Conservation (phyloP, 2,797 vertebrate species). For the Synaphobranchus kaupii region DNA sequence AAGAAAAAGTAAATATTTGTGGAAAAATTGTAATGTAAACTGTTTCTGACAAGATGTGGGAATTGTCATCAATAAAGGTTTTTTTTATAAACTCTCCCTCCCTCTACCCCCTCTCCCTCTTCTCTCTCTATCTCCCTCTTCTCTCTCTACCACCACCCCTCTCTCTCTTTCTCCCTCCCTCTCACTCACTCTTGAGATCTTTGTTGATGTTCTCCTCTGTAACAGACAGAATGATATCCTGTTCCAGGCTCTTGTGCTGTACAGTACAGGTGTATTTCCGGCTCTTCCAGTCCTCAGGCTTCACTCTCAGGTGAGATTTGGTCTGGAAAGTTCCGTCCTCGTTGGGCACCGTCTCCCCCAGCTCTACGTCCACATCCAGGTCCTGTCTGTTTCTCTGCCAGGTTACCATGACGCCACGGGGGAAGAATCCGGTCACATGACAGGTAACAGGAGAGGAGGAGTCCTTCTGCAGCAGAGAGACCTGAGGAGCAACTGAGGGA, state of each 20-base stretch:
- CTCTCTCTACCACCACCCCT: background rate
- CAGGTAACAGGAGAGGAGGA: slow-evolving; percentile 47
- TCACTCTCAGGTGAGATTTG: slow-evolving; percentile 39
- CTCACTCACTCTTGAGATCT: slow-evolving; percentile 25
- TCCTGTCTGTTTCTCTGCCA: slow-evolving; percentile 52
- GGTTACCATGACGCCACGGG: slow-evolving; percentile 41
- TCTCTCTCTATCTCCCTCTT: background rate
- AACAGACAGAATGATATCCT: background rate
- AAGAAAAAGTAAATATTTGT: too few relatives aligned
- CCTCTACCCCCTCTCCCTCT: too few relatives aligned
- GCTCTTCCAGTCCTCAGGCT: slow-evolving; percentile 40
- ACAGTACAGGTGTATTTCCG: slow-evolving; percentile 53
- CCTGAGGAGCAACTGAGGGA: slow-evolving; percentile 41
- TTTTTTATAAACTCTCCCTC: too few relatives aligned
- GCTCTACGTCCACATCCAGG: slow-evolving; percentile 43
- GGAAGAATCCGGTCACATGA: slow-evolving; percentile 61
- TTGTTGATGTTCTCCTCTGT: too few relatives aligned
- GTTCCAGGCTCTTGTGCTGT: slow-evolving; percentile 44
- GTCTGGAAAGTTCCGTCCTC: slow-evolving; percentile 62
- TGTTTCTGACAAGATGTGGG: too few relatives aligned
- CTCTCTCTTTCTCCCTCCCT: background rate
- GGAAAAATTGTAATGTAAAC: too few relatives aligned
- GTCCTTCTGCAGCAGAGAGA: slow-evolving; percentile 44
- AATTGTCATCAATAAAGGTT: too few relatives aligned
- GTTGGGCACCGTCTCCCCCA: slow-evolving; percentile 54